phyloP scores from a whole-genome alignment of 2,797 vertebrate genomes.

The Hypotaenidia okinawae region DNA sequence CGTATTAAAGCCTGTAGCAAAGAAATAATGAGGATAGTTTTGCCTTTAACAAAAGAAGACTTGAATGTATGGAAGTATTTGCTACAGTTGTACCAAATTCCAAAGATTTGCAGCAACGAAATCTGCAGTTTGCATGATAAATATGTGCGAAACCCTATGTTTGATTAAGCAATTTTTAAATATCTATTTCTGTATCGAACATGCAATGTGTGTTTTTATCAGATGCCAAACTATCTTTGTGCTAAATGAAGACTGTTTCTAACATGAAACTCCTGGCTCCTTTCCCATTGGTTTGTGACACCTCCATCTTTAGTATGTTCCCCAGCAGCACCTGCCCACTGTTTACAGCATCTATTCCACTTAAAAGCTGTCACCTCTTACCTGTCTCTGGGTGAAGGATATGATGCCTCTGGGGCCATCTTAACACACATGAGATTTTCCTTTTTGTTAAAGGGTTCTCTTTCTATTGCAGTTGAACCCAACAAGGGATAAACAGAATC shows the following conservation, averaged over 20 bases:
- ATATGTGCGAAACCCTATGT: background rate
- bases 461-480: background rate
- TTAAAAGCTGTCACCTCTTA: background rate
- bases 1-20: background rate
- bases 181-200: background rate
- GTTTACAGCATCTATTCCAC: background rate
- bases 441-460: background rate
- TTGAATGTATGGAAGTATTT: background rate
- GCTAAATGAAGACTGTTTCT: background rate
- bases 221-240: background rate
- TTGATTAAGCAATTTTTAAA: background rate
- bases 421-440: background rate
- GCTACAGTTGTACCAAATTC: background rate
- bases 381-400: background rate
- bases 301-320: background rate
- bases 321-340: background rate
- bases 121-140: background rate
- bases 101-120: background rate
- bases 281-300: background rate
- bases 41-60: background rate
- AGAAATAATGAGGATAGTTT: background rate
- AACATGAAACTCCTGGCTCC: background rate
- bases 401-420: background rate
- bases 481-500: background rate
- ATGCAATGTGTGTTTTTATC: background rate